Evolutionary conservation across 53 echinoderm and acorn worm genomes (phyloP).

Genomic region (Glandiceps talaboti): DNA sequence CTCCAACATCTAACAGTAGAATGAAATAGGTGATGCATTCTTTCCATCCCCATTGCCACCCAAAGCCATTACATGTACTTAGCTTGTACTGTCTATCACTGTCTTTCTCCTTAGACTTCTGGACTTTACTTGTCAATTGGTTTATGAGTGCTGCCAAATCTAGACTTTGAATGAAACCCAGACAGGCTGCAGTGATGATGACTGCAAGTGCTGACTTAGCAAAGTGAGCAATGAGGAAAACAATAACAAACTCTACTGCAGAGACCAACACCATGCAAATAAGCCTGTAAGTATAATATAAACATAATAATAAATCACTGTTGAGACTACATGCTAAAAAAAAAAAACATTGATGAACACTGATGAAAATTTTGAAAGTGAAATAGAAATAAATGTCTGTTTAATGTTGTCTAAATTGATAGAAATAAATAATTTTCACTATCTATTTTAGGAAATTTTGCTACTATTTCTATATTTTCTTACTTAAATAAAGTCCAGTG

Average conservation of each 20-base stretch:
- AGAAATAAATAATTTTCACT: no score
- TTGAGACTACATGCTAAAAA: no score
- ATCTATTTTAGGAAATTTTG: no score
- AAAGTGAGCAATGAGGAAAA: conserved; percentile 38
- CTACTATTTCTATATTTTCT: no score
- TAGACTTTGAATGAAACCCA: conserved; percentile 67
- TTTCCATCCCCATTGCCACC: conserved; percentile 60
- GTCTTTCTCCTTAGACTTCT: neutral
- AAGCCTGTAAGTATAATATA: no score
- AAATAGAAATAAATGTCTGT: no score
- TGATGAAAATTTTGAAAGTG: no score
- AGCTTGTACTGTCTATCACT: neutral
- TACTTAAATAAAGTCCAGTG: no score
- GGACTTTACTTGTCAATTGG: conserved; percentile 15
- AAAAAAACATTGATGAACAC: no score
- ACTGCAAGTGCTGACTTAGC: conserved; percentile 37
- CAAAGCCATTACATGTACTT: conserved; percentile 15
- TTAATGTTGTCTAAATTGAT: no score
- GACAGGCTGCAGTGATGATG: conserved; percentile 46
- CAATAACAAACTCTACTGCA: conserved; percentile 17
- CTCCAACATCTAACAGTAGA: conserved; percentile 29
- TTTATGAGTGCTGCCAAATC: conserved; percentile 35
- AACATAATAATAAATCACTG: no score
- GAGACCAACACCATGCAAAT: conserved; percentile 58
- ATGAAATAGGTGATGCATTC: conserved; percentile 35